phyloP scores from a whole-genome alignment of 2,797 vertebrate genomes.

The Balearica regulorum region DNA sequence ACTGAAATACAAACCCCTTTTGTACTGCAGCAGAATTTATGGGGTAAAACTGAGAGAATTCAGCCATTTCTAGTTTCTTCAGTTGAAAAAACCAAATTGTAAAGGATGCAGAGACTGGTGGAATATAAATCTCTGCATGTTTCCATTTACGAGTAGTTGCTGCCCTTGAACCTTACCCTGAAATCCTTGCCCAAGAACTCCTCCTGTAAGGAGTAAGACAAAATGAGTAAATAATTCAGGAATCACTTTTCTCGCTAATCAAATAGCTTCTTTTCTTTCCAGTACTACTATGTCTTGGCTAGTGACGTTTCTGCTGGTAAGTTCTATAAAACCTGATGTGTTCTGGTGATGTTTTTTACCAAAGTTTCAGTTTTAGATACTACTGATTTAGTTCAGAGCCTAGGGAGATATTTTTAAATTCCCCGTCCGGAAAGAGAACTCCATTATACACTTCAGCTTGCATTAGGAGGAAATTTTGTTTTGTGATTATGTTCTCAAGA shows the following conservation, averaged over 20 bases:
- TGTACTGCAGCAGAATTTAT: not conserved
- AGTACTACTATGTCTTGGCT: not conserved
- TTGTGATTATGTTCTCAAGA: not conserved
- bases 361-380: not conserved
- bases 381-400: not conserved
- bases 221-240: not conserved
- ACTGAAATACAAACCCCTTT: not conserved
- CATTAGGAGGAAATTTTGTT: not conserved
- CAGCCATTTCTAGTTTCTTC: not conserved
- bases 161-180: not conserved
- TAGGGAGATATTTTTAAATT: not conserved
- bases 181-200: not conserved
- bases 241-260: not conserved
- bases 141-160: not conserved
- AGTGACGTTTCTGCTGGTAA: not conserved
- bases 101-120: not conserved
- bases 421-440: not conserved
- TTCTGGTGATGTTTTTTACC: not conserved
- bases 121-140: not conserved
- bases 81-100: not conserved
- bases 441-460: not conserved
- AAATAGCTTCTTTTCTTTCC: not conserved
- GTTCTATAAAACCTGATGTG: not conserved
- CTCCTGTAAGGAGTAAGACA: not conserved
- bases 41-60: not conserved